Evolutionary conservation across 2,113 vertebrate genomes (phyloP).

Genomic region (Cervus canadensis): DNA sequence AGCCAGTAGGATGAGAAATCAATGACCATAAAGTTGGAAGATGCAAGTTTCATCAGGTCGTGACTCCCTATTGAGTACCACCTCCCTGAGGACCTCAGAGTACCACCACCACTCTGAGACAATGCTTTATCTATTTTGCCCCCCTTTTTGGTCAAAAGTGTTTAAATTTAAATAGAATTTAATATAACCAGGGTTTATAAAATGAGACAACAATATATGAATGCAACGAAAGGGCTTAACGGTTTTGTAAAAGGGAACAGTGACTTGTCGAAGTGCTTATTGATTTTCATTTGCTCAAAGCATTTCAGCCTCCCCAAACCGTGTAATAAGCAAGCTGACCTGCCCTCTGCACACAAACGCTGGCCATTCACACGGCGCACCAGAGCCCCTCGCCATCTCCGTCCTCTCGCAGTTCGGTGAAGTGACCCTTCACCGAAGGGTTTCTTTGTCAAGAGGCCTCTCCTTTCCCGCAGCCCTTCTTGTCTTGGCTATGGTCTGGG

Average conservation of each 20-base stretch:
- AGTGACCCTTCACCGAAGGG: not conserved
- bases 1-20: not conserved
- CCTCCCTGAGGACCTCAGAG: not conserved
- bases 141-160: not conserved
- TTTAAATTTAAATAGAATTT: not conserved
- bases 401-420: accelerated
- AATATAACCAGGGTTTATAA: not conserved
- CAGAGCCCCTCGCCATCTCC: not conserved
- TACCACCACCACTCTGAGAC: not conserved
- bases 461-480: not conserved
- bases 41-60: not conserved
- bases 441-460: not conserved
- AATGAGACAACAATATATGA: not conserved
- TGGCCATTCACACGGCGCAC: accelerated
- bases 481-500: accelerated
- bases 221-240: not conserved
- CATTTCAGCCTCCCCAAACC: not conserved
- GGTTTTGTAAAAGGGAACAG: not conserved
- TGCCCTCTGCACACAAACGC: not conserved
- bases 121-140: not conserved
- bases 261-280: not conserved
- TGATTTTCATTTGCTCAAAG: not conserved
- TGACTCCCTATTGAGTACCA: not conserved
- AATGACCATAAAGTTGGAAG: not conserved
- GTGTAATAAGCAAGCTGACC: too few relatives aligned